These are phyloP conservation scores for Drosophila tripunctata DNA, from an alignment of 2,888 invertebrate genomes.

Conservation along the genomic window DNA sequence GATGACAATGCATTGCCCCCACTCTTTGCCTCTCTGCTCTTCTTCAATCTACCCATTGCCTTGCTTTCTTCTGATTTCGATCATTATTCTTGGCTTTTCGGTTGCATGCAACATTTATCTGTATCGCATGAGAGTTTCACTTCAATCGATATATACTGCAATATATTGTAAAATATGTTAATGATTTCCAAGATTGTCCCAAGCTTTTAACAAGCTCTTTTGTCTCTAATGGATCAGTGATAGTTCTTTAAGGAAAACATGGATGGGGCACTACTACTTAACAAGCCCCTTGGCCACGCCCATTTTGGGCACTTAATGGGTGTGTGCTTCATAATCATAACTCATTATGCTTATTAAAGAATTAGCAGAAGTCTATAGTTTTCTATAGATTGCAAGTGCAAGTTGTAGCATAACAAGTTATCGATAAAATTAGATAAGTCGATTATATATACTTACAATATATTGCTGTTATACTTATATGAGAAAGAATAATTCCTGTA, in stretches of 20 bases:
- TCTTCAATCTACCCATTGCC: not conserved
- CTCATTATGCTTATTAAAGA: conserved; percentile 15
- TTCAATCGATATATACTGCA: conserved; percentile 10
- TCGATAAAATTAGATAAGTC: not conserved
- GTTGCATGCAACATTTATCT: conserved; percentile 20
- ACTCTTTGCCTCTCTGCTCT: not conserved
- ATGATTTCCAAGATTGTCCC: not conserved
- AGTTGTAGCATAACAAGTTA: not conserved
- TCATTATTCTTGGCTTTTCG: conserved; percentile 32
- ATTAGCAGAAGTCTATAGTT: not conserved
- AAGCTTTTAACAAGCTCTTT: not conserved
- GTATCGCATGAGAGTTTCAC: conserved; percentile 5
- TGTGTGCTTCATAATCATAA: conserved; percentile 12
- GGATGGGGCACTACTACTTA: not conserved
- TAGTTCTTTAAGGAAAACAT: not conserved
- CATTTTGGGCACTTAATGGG: conserved; percentile 15
- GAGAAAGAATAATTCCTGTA: no score
- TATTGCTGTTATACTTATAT: no score
- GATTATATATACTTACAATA: not conserved
- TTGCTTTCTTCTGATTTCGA: conserved; percentile 25
- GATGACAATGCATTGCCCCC: conserved; percentile 57
- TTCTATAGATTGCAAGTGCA: not conserved
- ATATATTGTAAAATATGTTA: conserved; percentile 20
- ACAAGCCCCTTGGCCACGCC: conserved; percentile 19
- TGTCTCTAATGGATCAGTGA: conserved; percentile 6